These are phyloP conservation scores for Amorpha juglandis DNA, from an alignment of 2,888 invertebrate species.

Conservation along the genomic window DNA sequence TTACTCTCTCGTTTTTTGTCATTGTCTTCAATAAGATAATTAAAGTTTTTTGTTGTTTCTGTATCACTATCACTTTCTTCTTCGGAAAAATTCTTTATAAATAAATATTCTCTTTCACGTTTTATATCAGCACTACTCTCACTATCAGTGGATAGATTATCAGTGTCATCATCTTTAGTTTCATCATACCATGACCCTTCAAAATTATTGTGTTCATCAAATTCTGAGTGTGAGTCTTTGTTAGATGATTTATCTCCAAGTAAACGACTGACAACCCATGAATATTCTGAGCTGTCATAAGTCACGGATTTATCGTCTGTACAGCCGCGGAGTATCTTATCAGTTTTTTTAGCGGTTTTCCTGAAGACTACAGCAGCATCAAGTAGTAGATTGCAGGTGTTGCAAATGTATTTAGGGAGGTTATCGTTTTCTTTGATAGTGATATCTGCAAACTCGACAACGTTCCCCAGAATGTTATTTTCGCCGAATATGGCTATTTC, in stretches of 20 bases:
- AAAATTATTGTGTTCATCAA: background rate
- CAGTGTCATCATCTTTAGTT: background rate
- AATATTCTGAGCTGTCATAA: constrained; percentile 7
- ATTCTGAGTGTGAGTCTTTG: background rate
- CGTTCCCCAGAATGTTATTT: constrained; percentile 37
- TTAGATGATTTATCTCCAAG: background rate
- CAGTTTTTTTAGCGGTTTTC: constrained; percentile 38
- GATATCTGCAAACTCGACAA: constrained; percentile 39
- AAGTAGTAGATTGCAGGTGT: constrained; percentile 37
- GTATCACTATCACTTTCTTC: constrained; percentile 20
- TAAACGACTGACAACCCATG: background rate
- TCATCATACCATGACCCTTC: background rate
- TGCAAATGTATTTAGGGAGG: constrained; percentile 44
- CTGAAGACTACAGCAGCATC: constrained; percentile 43
- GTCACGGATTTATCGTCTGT: background rate
- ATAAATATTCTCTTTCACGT: constrained; percentile 22
- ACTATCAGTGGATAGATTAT: constrained; percentile 10
- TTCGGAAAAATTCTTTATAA: constrained; percentile 14
- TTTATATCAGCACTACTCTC: constrained; percentile 13
- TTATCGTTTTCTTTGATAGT: constrained; percentile 37
- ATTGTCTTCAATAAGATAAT: constrained; percentile 33
- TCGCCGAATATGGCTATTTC: constrained; percentile 44
- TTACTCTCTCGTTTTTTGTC: constrained; percentile 33
- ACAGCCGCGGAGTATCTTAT: constrained; percentile 30
- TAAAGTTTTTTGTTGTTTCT: constrained; percentile 31